Evolutionary conservation across 2,113 vertebrate species (phyloP).

Genomic region (Scomber japonicus): DNA sequence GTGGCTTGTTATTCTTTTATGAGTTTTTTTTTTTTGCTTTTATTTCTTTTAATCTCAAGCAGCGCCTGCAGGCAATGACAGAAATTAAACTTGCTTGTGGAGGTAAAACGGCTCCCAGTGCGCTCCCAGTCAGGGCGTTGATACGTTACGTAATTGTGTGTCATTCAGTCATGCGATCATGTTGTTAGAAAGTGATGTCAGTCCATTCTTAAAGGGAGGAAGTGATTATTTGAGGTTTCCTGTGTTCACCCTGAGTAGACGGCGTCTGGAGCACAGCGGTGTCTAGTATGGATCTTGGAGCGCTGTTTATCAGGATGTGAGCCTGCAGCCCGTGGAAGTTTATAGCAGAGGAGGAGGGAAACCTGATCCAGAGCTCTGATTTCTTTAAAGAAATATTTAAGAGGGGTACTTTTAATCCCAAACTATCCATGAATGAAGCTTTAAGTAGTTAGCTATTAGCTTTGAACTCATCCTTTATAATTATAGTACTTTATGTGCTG

Average conservation of each 20-base stretch:
- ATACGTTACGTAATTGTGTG: slow-evolving; percentile 56
- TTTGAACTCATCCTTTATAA: too few relatives aligned
- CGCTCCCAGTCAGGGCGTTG: slow-evolving; percentile 48
- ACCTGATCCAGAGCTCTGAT: not conserved
- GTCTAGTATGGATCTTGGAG: slow-evolving; percentile 25
- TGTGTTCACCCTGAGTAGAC: slow-evolving; percentile 39
- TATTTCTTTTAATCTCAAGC: slow-evolving; percentile 5
- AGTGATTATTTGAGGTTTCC: slow-evolving; percentile 76
- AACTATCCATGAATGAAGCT: not conserved
- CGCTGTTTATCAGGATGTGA: slow-evolving; percentile 54
- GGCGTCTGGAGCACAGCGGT: slow-evolving; percentile 28
- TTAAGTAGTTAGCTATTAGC: not conserved
- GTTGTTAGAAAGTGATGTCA: slow-evolving; percentile 73
- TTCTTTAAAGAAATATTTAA: not conserved
- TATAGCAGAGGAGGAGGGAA: not conserved
- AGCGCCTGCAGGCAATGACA: not conserved
- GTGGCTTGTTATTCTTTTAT: slow-evolving; percentile 18
- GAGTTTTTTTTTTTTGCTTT: not conserved
- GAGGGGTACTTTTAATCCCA: not conserved
- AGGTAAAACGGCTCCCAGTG: slow-evolving; percentile 43
- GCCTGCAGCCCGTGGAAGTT: slow-evolving; percentile 22
- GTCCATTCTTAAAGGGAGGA: slow-evolving; percentile 76
- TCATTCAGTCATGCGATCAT: slow-evolving; percentile 58
- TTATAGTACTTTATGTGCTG: too few relatives aligned
- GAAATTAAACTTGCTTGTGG: not conserved